Base-by-base conservation (phyloP, 2,888 invertebrate species). In the Calameuta idolon region DNA sequence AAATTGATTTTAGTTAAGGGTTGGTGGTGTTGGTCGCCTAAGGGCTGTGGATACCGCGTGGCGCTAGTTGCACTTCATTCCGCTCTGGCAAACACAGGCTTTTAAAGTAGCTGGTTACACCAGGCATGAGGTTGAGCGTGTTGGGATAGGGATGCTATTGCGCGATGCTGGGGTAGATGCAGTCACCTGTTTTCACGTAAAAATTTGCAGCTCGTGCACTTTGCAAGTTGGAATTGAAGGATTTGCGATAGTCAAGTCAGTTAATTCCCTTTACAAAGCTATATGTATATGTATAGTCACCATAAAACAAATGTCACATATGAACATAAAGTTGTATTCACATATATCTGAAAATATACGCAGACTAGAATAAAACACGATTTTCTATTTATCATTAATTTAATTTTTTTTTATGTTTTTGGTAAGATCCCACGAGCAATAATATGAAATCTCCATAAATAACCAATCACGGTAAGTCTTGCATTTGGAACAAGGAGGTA, bases 1-100 rank as follows among this genome's bases (percentile, higher is more conserved):
- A 77, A 77, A 77, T 77, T 77, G 77, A 77, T 77, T 75, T 75
- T 75, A 75, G 69, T 77, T 75, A 77, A 75, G 69, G 74, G 77
- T 33, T 69, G 75, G 40, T 74, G 34, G 75, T 40, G 75, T 69
- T 34, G 77, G 77, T 23, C 55, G 55, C 55, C 55, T 23, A 55
- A 55, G 55, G 15, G 55, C 55, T 23, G 55, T 23, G 55, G 55
- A 23, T 55, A 55, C 55, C 55, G 55, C 37, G 73, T 55, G 34
- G 35, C 68, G 73, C 74, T 75, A 75, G 77, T 34, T 69, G 74
- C 69, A 74, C 75, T 74, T 77, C 75, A 77, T 77, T 77, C 74
- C 40, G 77, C 75, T 77, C 77, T 77, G 75, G 69, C 75, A 75
- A 77, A 77, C 35, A 69, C 77, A 75, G 74, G 77, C 23, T 75